A percentile compares a stretch with the other conserved stretches of the same genome.
phyloP scores from a whole-genome alignment of 2,113 vertebrate species.

The Syrrhaptes paradoxus region DNA sequence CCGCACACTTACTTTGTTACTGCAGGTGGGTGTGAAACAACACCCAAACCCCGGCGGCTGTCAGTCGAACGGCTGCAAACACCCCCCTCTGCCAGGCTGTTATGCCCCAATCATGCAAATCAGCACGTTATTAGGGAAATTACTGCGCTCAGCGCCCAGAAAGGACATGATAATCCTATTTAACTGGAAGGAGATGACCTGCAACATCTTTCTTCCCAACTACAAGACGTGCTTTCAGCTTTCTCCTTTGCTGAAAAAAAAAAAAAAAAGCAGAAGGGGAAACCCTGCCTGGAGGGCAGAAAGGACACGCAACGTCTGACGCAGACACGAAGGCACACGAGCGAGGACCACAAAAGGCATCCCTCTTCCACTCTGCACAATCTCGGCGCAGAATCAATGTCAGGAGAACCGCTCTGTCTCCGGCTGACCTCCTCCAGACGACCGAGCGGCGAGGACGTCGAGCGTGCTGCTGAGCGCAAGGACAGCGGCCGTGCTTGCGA shows the following conservation, averaged over 20 bases:
- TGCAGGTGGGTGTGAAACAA: neutral
- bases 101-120: constrained; percentile 21
- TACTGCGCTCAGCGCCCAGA: neutral
- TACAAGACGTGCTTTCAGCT: neutral
- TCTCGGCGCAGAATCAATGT: neutral
- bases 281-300: neutral
- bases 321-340: neutral
- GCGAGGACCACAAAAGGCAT: neutral
- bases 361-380: neutral
- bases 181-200: constrained; percentile 5
- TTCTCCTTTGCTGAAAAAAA: neutral
- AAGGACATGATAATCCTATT: neutral
- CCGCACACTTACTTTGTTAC: neutral
- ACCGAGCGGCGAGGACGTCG: rapidly evolving
- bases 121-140: constrained; percentile 14
- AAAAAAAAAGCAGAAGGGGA: neutral
- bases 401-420: neutral
- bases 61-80: neutral
- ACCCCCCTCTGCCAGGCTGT: neutral
- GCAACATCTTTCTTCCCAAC: neutral
- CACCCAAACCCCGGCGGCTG: neutral
- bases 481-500: neutral
- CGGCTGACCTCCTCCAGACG: neutral
- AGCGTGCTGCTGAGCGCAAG: neutral
- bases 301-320: neutral